Percentiles rank a stretch among this genome's conserved stretches.
These are phyloP conservation scores for Leucoma salicis DNA, from an alignment of 2,888 invertebrate species.

Conservation along the genomic window DNA sequence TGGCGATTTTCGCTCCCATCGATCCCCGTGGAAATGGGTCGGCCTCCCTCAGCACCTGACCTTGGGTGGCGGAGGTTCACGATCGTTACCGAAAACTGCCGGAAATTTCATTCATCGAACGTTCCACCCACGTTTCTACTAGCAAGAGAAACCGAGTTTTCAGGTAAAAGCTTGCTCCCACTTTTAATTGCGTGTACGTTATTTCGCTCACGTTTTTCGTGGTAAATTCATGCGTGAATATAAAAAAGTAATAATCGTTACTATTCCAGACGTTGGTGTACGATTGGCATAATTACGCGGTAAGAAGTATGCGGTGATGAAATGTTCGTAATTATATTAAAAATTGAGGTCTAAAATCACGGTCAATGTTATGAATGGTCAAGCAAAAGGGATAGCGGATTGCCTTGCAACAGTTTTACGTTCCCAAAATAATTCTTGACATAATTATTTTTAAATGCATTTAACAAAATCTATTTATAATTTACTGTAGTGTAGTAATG, in stretches of 20 bases:
- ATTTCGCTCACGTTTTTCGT: slow-evolving; percentile 29
- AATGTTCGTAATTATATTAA: too few species aligned
- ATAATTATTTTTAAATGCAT: slow-evolving; percentile 17
- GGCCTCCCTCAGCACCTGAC: slow-evolving; percentile 54
- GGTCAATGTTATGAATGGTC: slow-evolving; percentile 31
- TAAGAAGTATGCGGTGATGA: too few species aligned
- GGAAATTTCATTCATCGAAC: slow-evolving; percentile 68
- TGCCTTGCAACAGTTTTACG: slow-evolving; percentile 26
- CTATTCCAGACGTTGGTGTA: too few species aligned
- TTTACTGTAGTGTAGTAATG: too few species aligned
- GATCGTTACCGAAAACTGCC: slow-evolving; percentile 57
- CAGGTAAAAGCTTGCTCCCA: slow-evolving; percentile 26
- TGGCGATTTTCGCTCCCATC: slow-evolving; percentile 68
- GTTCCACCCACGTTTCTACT: slow-evolving; percentile 43
- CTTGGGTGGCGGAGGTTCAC: slow-evolving; percentile 60
- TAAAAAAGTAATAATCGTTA: too few species aligned
- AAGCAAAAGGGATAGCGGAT: slow-evolving; percentile 32
- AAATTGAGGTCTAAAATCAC: slow-evolving; percentile 29
- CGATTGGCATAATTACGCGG: too few species aligned
- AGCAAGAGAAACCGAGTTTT: slow-evolving; percentile 17
- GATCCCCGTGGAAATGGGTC: slow-evolving; percentile 75
- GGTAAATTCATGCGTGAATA: too few species aligned
- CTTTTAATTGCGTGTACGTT: slow-evolving; percentile 46
- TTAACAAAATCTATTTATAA: too few species aligned
- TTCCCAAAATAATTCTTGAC: slow-evolving; percentile 29